Conservation (phyloP, 2,888 invertebrate species). For the Conchocele bisecta region DNA sequence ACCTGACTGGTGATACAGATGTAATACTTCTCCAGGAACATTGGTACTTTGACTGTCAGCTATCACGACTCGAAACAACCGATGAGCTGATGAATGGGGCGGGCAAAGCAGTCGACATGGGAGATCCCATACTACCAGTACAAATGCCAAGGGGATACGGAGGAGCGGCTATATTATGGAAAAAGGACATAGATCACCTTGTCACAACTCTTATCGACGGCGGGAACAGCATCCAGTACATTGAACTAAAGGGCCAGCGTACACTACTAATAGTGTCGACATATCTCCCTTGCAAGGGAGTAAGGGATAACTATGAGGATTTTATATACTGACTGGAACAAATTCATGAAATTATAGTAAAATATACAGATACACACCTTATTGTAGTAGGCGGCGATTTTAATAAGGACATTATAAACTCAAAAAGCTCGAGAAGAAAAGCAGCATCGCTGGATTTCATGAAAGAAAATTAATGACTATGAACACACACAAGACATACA, state of each 20-base stretch:
- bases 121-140: conserved; percentile 5
- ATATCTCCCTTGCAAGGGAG: conserved; percentile 8
- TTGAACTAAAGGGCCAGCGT: neutral
- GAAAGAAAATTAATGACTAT: no score
- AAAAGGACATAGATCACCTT: conserved; percentile 13
- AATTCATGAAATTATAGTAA: neutral
- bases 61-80: neutral
- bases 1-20: neutral
- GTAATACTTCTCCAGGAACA: conserved; percentile 18
- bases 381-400: conserved; percentile 13
- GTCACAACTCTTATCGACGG: neutral
- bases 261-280: conserved; percentile 4
- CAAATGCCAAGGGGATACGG: conserved; percentile 12
- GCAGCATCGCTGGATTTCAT: neutral
- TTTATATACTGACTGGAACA: conserved; percentile 7
- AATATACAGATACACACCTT: conserved; percentile 7
- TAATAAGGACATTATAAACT: conserved; percentile 8
- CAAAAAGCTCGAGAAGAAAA: neutral
- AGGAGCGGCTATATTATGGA: conserved; percentile 16
- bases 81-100: neutral
- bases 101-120: conserved; percentile 8
- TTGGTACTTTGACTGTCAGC: conserved; percentile 1
- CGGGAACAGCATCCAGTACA: conserved; percentile 6
- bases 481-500: no score
- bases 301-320: neutral